Percentiles rank a stretch among this genome's conserved stretches.
Conservation (phyloP, 2,888 invertebrate genomes). For the Nymphalis polychloros region DNA sequence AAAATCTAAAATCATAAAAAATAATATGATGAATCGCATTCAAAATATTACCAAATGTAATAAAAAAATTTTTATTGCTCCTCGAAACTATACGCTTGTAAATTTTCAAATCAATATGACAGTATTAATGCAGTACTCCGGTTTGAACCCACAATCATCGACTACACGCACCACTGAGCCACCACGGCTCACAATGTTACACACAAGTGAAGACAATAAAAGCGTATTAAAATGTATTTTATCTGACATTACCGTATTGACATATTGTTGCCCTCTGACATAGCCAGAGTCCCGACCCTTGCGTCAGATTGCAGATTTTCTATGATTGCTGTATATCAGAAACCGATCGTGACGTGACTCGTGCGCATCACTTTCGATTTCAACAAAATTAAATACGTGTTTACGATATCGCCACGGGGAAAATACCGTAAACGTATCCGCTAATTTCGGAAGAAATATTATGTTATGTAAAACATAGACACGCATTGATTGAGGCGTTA, state of each 20-base stretch:
- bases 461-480: constrained; percentile 3
- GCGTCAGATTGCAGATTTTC: constrained; percentile 1
- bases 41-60: too few relatives aligned
- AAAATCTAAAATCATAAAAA: too few relatives aligned
- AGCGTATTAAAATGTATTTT: not conserved
- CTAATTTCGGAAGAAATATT: not conserved
- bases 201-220: too few relatives aligned
- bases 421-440: not conserved
- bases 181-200: too few relatives aligned
- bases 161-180: too few relatives aligned
- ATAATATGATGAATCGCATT: too few relatives aligned
- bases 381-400: constrained; percentile 3
- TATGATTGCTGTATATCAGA: constrained; percentile 14
- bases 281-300: constrained; percentile 7
- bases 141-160: too few relatives aligned
- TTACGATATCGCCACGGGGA: not conserved
- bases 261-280: constrained; percentile 23
- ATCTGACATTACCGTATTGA: constrained; percentile 19
- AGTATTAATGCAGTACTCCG: too few relatives aligned
- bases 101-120: too few relatives aligned
- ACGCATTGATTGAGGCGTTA: too few relatives aligned
- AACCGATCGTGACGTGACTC: constrained; percentile 4
- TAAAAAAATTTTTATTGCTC: too few relatives aligned
- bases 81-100: too few relatives aligned
- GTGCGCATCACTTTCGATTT: constrained; percentile 20